Evolutionary conservation across 2,797 vertebrate genomes (phyloP).

Genomic region (Sebastes elongatus): DNA sequence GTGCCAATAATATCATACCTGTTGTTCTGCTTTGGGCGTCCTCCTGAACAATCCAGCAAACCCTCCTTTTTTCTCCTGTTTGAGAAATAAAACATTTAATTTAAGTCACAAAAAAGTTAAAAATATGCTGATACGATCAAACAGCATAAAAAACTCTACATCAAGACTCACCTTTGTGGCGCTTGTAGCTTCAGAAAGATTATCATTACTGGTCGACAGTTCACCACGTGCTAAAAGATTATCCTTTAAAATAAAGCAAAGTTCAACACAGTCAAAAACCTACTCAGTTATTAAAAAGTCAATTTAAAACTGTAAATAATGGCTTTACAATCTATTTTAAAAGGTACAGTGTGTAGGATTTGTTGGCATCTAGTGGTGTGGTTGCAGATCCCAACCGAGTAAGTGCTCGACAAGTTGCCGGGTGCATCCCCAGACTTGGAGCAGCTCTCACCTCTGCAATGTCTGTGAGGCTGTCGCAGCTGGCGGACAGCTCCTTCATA

Average conservation of each 20-base stretch:
- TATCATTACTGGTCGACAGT: conserved; percentile 25
- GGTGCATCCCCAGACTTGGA: not conserved
- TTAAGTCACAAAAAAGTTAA: rapidly evolving
- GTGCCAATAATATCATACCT: conserved; percentile 33
- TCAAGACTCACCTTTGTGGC: conserved; percentile 44
- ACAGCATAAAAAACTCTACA: not conserved
- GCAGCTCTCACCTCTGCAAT: conserved; percentile 41
- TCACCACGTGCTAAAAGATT: not conserved
- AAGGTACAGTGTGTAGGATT: no score
- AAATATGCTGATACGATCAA: not conserved
- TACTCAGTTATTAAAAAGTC: not conserved
- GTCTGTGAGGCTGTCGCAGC: conserved; percentile 62
- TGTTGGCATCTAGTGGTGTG: no score
- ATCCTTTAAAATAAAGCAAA: conserved; percentile 33
- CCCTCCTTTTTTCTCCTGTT: conserved; percentile 61
- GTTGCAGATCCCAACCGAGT: no score
- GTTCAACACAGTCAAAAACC: not conserved
- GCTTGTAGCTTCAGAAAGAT: conserved; percentile 32
- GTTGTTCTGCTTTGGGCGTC: conserved; percentile 60
- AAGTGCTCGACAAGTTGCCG: not conserved
- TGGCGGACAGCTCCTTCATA: conserved; percentile 24
- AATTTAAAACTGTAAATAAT: not conserved
- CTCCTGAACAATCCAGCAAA: conserved; percentile 57
- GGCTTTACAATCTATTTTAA: not conserved
- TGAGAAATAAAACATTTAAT: not conserved